Evolutionary conservation across 1,140 invertebrate genomes (phyloP).

Genomic region (Drosophila teissieri): DNA sequence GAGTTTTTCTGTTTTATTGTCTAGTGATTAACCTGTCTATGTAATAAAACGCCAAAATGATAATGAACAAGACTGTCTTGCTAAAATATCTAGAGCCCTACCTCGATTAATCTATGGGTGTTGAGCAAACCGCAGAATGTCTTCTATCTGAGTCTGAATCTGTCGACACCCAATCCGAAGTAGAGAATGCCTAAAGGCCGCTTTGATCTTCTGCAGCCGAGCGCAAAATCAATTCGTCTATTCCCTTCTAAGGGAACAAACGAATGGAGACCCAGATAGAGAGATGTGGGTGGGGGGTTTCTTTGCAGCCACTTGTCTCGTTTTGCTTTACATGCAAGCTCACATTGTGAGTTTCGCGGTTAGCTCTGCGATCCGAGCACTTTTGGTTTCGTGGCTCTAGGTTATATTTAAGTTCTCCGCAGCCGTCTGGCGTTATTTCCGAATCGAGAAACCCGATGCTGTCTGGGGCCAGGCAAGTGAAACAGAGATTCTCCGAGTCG

Average conservation of each 20-base stretch:
- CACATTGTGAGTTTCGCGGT: constrained; percentile 50
- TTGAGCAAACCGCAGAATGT: constrained; percentile 52
- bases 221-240: constrained; percentile 81
- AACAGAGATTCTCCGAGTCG: constrained; percentile 24
- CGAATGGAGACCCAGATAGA: constrained; percentile 2
- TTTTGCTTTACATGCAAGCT: constrained; percentile 77
- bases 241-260: constrained; percentile 41
- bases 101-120: constrained; percentile 9
- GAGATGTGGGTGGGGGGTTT: neutral
- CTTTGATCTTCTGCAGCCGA: constrained; percentile 79
- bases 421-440: constrained; percentile 55
- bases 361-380: constrained; percentile 44
- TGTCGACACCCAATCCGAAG: constrained; percentile 59
- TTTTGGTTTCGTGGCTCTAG: constrained; percentile 45
- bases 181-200: constrained; percentile 23
- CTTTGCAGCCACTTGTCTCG: constrained; percentile 40
- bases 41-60: no score
- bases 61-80: neutral
- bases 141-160: constrained; percentile 24
- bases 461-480: constrained; percentile 35
- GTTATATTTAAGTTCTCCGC: constrained; percentile 4
- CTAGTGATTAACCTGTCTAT: no score
- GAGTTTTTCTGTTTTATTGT: neutral
- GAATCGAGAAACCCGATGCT: constrained; percentile 48
- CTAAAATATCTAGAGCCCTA: neutral